phyloP scores from a whole-genome alignment of 2,888 invertebrate genomes.

The Drosophila putrida region DNA sequence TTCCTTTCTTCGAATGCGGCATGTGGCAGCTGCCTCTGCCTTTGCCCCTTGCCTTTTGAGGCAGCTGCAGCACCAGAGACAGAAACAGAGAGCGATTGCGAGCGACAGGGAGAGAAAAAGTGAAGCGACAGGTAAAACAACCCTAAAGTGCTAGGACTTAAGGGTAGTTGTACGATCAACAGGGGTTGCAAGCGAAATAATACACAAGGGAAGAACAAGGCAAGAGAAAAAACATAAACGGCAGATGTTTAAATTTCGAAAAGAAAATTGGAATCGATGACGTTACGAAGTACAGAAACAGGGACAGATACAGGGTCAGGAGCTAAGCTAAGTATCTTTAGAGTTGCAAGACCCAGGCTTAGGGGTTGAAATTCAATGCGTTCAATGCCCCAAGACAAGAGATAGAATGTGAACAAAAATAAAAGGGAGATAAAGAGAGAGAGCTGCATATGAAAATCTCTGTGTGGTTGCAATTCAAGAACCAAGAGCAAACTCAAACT shows the following conservation, averaged over 20 bases:
- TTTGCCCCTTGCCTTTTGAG: conserved; percentile 33
- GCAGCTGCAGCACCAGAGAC: conserved; percentile 42
- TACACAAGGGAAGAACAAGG: conserved; percentile 12
- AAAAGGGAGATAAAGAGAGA: conserved; percentile 16
- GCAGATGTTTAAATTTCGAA: conserved; percentile 81
- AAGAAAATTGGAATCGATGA: conserved; percentile 44
- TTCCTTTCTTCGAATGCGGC: conserved; percentile 48
- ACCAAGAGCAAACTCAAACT: conserved; percentile 32
- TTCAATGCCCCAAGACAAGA: conserved; percentile 49
- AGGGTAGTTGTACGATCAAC: conserved; percentile 66
- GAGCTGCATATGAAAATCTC: conserved; percentile 54
- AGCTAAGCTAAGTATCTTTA: conserved; percentile 34
- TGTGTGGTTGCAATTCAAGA: conserved; percentile 42
- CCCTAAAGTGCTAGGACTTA: conserved; percentile 43
- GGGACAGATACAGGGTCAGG: background rate
- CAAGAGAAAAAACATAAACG: conserved; percentile 38
- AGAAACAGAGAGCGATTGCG: conserved; percentile 8
- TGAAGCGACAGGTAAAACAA: conserved; percentile 63
- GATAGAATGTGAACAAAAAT: background rate
- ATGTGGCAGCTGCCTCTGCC: conserved; percentile 81
- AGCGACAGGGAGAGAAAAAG: conserved; percentile 14
- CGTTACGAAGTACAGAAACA: conserved; percentile 19
- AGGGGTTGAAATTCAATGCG: conserved; percentile 75
- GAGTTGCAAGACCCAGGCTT: conserved; percentile 35
- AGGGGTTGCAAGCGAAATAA: conserved; percentile 52